These are phyloP conservation scores for Thermophis baileyi DNA, from an alignment of 2,113 vertebrate species.

Conservation along the genomic window DNA sequence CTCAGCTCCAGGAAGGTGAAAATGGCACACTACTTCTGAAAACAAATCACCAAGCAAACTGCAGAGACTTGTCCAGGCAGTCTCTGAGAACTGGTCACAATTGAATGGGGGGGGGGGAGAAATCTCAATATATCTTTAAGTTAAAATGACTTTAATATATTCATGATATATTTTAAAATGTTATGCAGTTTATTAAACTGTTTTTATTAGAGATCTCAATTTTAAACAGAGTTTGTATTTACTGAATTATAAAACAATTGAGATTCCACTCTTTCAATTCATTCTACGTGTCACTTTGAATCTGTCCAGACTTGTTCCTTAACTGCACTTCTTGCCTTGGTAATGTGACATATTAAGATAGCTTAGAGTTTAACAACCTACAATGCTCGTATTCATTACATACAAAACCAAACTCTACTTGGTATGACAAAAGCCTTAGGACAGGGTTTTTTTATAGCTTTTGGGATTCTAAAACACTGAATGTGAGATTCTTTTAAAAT, in stretches of 20 bases:
- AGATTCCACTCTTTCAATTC: neutral
- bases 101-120: neutral
- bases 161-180: neutral
- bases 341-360: constrained; percentile 19
- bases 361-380: neutral
- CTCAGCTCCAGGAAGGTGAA: neutral
- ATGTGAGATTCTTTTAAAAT: neutral
- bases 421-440: neutral
- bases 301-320: constrained; percentile 48
- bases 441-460: neutral
- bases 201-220: neutral
- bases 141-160: neutral
- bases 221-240: neutral
- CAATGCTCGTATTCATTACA: constrained; percentile 42
- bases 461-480: neutral
- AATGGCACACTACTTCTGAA: neutral
- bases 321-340: neutral
- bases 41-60: neutral
- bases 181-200: neutral
- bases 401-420: neutral
- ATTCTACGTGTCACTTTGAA: neutral
- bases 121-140: neutral
- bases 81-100: neutral
- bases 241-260: neutral
- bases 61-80: neutral